These are phyloP conservation scores for Chymomyza procnemis DNA, from an alignment of 2,888 invertebrate species.

Conservation along the genomic window DNA sequence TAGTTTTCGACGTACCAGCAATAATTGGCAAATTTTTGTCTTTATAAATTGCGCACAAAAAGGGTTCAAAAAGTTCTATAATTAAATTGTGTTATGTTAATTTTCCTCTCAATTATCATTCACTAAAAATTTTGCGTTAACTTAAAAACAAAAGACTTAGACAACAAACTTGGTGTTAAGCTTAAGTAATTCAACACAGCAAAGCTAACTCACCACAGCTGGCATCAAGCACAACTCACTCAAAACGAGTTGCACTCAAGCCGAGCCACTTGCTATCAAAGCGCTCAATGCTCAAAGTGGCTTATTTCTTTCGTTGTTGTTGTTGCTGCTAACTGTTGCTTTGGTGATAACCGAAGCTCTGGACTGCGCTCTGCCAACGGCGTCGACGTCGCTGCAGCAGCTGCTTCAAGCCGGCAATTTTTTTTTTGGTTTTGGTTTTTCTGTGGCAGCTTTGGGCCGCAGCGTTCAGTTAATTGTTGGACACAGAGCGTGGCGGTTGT, in stretches of 20 bases:
- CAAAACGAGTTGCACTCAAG: slow-evolving; percentile 1
- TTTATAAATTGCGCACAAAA: too few species aligned
- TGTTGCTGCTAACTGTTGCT: slow-evolving; percentile 21
- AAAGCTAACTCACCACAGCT: slow-evolving; percentile 17
- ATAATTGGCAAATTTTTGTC: too few species aligned
- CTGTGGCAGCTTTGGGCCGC: slow-evolving; percentile 69
- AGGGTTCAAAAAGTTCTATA: too few species aligned
- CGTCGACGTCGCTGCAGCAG: slow-evolving; percentile 9
- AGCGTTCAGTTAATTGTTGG: slow-evolving; percentile 74
- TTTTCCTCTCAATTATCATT: too few species aligned
- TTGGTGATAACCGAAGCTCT: slow-evolving; percentile 11
- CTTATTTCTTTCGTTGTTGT: slow-evolving; percentile 14
- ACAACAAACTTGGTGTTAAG: slow-evolving; percentile 35
- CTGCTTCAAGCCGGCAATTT: slow-evolving; percentile 13
- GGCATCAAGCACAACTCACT: slow-evolving; percentile 44
- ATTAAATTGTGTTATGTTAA: too few species aligned
- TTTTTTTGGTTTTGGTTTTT: slow-evolving; percentile 72
- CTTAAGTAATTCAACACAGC: slow-evolving; percentile 7
- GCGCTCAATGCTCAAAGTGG: neutral
- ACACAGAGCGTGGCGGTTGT: slow-evolving; percentile 69
- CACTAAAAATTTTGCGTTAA: neutral
- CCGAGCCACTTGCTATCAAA: neutral
- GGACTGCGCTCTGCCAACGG: slow-evolving; percentile 23
- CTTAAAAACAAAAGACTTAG: slow-evolving; percentile 43
- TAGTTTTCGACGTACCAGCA: too few species aligned